These are phyloP conservation scores for Lophotriccus pileatus DNA, from an alignment of 2,797 vertebrate species.

Conservation along the genomic window DNA sequence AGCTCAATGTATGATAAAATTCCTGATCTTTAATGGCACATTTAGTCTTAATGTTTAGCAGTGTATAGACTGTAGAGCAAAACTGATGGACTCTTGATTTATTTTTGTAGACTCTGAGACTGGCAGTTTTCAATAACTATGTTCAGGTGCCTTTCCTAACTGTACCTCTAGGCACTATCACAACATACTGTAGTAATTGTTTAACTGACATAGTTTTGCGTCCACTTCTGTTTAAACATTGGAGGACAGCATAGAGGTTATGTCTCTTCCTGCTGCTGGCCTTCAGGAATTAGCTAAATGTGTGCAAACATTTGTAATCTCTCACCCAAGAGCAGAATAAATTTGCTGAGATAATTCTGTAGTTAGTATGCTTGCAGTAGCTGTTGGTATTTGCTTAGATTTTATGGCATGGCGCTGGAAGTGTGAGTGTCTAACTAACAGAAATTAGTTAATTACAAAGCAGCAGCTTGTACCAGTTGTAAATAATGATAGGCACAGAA, in stretches of 20 bases:
- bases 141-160: neutral
- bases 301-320: conserved; percentile 33
- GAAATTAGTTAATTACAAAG: conserved; percentile 22
- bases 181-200: neutral
- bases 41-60: neutral
- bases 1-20: neutral
- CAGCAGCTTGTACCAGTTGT: neutral
- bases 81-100: neutral
- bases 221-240: neutral
- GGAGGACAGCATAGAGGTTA: neutral
- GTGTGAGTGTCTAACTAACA: neutral
- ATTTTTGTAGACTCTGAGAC: neutral
- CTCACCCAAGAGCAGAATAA: conserved; percentile 3
- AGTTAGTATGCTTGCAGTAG: neutral
- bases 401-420: neutral
- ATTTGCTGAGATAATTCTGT: conserved; percentile 22
- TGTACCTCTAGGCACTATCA: neutral
- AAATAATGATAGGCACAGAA: neutral
- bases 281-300: conserved; percentile 3
- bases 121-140: neutral
- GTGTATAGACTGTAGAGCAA: neutral
- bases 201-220: neutral
- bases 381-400: conserved; percentile 29
- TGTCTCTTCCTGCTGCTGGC: neutral
- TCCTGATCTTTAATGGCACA: neutral